Evolutionary conservation across 2,888 invertebrate species (phyloP), one percentile per base, ranked within the genome.

Genomic region (Exocentrus adspersus): DNA sequence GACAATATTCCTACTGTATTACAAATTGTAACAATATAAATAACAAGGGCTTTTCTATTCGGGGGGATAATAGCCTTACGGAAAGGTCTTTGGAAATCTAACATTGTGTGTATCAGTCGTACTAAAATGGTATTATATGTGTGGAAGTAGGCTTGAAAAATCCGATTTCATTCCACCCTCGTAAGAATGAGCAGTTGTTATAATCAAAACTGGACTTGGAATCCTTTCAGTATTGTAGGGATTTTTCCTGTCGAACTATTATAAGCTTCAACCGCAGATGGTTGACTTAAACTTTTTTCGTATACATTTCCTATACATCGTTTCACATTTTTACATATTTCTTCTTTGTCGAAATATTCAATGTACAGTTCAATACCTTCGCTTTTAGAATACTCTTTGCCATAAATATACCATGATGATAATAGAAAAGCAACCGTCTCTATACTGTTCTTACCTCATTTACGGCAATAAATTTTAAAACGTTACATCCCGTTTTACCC

Each of bases 131-230:
- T 72, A 72, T 81, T 82, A 79, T 82, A 73, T 74, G 77, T 75
- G 80, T 81, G 81, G 82, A 82, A 82, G 82, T 82, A 80, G 81
- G 80, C 81, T 82, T 81, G 82, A 82, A 82, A 81, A 81, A 82
- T 82, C 81, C 81, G 80, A 82, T 82, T 82, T 82, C 80, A 80
- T 80, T 77, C 77, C 75, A 76, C 80, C 79, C 79, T 79, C 80
- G 70, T 76, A 77, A 74, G 76, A 76, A 78, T 73, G 75, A 73
- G 74, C 69, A 72, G 73, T 73, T 68, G 67, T 69, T 67, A 59
- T 43, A 68, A 63, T 65, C 63, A 70, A 68, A 65, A 69, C 67
- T 68, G 65, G 65, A 62, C 71, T 66, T 62, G 58, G 68, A 66
- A 57, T 59, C 60, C 66, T 51, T 62, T 48, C 52, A 61, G 57